Base-by-base conservation (phyloP, 2,797 vertebrate species). In the Sarcoramphus papa region DNA sequence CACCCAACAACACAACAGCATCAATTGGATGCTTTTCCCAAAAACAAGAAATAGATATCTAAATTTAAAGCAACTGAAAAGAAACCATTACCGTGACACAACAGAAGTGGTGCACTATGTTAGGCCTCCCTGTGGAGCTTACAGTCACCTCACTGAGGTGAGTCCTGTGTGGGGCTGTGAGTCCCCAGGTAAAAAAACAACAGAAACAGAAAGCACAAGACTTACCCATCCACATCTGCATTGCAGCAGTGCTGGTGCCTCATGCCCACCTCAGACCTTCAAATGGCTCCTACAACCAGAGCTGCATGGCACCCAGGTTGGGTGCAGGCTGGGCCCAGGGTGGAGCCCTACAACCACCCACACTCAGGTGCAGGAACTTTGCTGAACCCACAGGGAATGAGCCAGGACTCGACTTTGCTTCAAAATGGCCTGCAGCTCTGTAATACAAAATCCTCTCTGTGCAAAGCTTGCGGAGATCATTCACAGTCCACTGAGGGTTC, bases 41-140 rank as follows among this genome's bases (percentile, higher is more conserved):
- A 54, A 82, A 74, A 7, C 18, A 78, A 83, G 51, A 69, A 84
- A 67, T 2, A 76, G 12, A 2, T 45, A 51, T 2, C 5, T 7
- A 33, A 83, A 31, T 22, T 57, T 40, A 70, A 83, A 31, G 53
- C 54, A 79, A 21, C 40, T 30, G 25, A 69, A 76, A 90, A 79
- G 17, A 91, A 90, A 75, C 25, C 35, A 40, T 75, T 33, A 47
- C 14, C 33, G 16, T n/a, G 10, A 47, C n/a, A 40, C 16, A 51
- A 63, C 27, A 57, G 19, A 45, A 56, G 27, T 0, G 1, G 6
- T 4, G 12, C 10, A 4, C 23, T 21, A 11, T 0, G 0, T 24
- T 9, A 57, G 28, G 10, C 14, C 68, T 89, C 59, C 41, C 54
- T 7, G 5, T 0, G 2, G 69, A 65, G 41, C 14, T 31, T 24